These are phyloP conservation scores for Chelmon rostratus DNA, from an alignment of 2,797 vertebrate species.

Conservation along the genomic window DNA sequence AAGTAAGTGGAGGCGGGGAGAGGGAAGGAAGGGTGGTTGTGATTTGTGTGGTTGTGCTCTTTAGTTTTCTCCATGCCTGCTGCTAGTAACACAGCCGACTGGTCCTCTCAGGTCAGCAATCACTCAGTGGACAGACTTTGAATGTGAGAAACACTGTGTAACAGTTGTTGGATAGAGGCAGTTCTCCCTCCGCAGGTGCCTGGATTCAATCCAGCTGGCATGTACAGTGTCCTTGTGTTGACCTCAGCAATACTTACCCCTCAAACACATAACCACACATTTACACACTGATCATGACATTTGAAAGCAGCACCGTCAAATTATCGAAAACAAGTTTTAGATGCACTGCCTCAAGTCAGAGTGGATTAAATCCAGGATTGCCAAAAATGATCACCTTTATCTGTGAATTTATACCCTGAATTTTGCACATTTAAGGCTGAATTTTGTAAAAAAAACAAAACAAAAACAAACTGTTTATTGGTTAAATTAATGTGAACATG, in stretches of 20 bases:
- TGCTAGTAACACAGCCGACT: conserved; percentile 35
- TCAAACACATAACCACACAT: conserved; percentile 32
- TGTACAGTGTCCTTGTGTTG: conserved; percentile 42
- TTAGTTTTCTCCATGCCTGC: conserved; percentile 26
- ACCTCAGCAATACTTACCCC: conserved; percentile 45
- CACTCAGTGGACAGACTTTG: conserved; percentile 24
- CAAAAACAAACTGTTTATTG: conserved; percentile 10
- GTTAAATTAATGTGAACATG: conserved; percentile 4
- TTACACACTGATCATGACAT: conserved; percentile 2
- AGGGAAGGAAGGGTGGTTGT: conserved; percentile 7
- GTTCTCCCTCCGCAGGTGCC: conserved; percentile 38
- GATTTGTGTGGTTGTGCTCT: conserved; percentile 44
- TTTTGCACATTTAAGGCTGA: neutral
- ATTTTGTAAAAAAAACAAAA: neutral
- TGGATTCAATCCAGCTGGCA: conserved; percentile 69
- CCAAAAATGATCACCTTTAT: neutral
- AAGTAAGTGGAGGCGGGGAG: neutral
- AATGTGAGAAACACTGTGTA: conserved; percentile 20
- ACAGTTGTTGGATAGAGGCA: conserved; percentile 31
- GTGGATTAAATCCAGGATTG: conserved; percentile 62
- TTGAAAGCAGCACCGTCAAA: neutral
- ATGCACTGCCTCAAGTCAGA: conserved; percentile 30
- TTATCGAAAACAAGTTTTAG: neutral
- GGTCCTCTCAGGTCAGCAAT: conserved; percentile 25
- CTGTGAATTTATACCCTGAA: neutral